Evolutionary conservation across 1,140 invertebrate genomes (phyloP).

Genomic region (Drosophila ananassae): DNA sequence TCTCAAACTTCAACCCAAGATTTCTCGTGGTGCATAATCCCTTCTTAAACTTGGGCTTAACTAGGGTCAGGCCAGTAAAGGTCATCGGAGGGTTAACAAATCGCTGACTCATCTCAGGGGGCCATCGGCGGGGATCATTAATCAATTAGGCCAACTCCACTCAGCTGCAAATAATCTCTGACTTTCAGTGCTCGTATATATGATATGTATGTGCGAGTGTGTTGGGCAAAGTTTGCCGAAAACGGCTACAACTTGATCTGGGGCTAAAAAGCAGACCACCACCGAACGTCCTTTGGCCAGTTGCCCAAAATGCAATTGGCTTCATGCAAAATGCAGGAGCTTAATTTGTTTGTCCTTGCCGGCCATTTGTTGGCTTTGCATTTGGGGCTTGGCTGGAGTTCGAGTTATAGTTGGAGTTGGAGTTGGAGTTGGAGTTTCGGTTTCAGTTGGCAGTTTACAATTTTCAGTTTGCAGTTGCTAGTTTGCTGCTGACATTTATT

Average conservation of each 20-base stretch:
- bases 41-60: neutral
- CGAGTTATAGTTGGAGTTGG: slow-evolving; percentile 24
- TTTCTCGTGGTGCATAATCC: neutral
- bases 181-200: slow-evolving; percentile 1
- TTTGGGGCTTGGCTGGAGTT: slow-evolving; percentile 37
- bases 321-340: slow-evolving; percentile 65
- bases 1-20: neutral
- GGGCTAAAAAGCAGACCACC: slow-evolving; percentile 8
- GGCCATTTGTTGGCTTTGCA: slow-evolving; percentile 58
- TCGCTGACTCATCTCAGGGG: slow-evolving; percentile 31
- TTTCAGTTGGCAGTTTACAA: slow-evolving; percentile 27
- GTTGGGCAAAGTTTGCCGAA: slow-evolving; percentile 2
- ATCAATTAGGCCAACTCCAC: slow-evolving; percentile 57
- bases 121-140: slow-evolving; percentile 38
- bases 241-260: slow-evolving; percentile 40
- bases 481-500: slow-evolving; percentile 60
- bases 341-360: slow-evolving; percentile 64
- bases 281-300: slow-evolving; percentile 31
- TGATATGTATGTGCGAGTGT: neutral
- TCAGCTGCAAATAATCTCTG: slow-evolving; percentile 46
- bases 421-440: slow-evolving; percentile 9
- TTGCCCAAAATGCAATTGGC: slow-evolving; percentile 50
- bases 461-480: slow-evolving; percentile 13
- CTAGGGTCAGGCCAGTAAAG: slow-evolving; percentile 30
- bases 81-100: slow-evolving; percentile 31